A percentile compares a stretch with the other conserved stretches of the same genome.
Conservation (phyloP, 2,888 invertebrate species). For the Abrostola triplasia region DNA sequence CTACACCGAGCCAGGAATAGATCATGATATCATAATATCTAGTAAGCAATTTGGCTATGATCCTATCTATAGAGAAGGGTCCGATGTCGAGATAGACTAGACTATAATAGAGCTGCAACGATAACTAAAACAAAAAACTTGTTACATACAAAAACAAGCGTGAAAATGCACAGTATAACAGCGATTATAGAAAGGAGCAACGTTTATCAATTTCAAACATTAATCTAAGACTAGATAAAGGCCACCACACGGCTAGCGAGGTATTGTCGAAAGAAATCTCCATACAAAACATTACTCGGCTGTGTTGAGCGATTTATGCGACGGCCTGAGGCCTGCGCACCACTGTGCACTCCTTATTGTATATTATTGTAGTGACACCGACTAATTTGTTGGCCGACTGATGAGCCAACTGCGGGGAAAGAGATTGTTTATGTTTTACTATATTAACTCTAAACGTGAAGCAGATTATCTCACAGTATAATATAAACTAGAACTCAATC, state of each 20-base stretch:
- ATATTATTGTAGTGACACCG: slow-evolving; percentile 88
- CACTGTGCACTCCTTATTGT: slow-evolving; percentile 82
- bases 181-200: slow-evolving; percentile 61
- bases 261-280: slow-evolving; percentile 87
- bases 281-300: slow-evolving; percentile 87
- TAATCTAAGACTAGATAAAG: slow-evolving; percentile 86
- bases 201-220: slow-evolving; percentile 83
- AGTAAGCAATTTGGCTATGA: slow-evolving; percentile 69
- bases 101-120: slow-evolving; percentile 36
- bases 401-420: slow-evolving; percentile 82
- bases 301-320: slow-evolving; percentile 87
- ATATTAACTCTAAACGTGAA: slow-evolving; percentile 71
- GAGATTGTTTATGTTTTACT: slow-evolving; percentile 81
- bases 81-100: slow-evolving; percentile 44
- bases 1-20: slow-evolving; percentile 77
- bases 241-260: slow-evolving; percentile 78
- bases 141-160: slow-evolving; percentile 30
- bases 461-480: slow-evolving; percentile 55
- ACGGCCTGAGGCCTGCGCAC: slow-evolving; percentile 75
- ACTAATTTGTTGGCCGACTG: slow-evolving; percentile 87
- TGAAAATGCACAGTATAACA: slow-evolving; percentile 45
- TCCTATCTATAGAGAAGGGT: slow-evolving; percentile 62
- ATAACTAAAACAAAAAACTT: slow-evolving; percentile 20
- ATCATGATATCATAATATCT: slow-evolving; percentile 81
- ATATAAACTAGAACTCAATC: slow-evolving; percentile 47